phyloP scores from a whole-genome alignment of 2,113 vertebrate genomes.

The Danio rerio region DNA sequence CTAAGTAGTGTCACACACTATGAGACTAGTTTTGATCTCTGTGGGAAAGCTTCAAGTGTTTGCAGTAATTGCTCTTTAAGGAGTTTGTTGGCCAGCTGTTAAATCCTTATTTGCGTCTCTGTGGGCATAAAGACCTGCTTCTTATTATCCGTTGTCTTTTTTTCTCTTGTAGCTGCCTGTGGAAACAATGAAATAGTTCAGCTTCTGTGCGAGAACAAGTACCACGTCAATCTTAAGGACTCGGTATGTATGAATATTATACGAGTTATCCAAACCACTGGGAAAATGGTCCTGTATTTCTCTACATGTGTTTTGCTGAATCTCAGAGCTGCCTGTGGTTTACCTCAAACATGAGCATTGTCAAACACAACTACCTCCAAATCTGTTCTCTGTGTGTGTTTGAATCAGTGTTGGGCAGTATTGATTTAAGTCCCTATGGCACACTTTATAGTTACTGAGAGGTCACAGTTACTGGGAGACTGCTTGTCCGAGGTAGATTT shows the following conservation, averaged over 20 bases:
- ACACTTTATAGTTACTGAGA: conserved; percentile 7
- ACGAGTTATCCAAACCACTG: background rate
- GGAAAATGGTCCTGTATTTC: background rate
- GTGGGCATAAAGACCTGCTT: background rate
- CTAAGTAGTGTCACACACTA: background rate
- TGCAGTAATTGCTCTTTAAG: conserved; percentile 10
- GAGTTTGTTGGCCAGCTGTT: conserved; percentile 27
- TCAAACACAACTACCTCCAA: background rate
- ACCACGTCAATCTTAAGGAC: conserved; percentile 87
- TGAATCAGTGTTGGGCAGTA: background rate
- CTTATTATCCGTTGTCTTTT: background rate
- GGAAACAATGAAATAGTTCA: conserved; percentile 84
- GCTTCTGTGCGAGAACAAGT: conserved; percentile 87
- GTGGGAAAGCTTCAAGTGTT: conserved; percentile 24
- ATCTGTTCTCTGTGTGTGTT: conserved; percentile 35
- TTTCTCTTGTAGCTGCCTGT: conserved; percentile 75
- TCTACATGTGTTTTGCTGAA: conserved; percentile 10
- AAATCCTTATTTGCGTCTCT: conserved; percentile 33
- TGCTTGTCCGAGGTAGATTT: background rate
- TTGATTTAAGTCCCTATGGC: conserved; percentile 28
- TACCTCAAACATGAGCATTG: conserved; percentile 40
- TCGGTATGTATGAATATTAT: conserved; percentile 77
- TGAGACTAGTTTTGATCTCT: conserved; percentile 17
- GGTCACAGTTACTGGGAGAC: conserved; percentile 35
- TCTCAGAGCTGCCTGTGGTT: conserved; percentile 32